Conservation (phyloP, 2,888 invertebrate genomes). For the Polydrusus pterygomalis region DNA sequence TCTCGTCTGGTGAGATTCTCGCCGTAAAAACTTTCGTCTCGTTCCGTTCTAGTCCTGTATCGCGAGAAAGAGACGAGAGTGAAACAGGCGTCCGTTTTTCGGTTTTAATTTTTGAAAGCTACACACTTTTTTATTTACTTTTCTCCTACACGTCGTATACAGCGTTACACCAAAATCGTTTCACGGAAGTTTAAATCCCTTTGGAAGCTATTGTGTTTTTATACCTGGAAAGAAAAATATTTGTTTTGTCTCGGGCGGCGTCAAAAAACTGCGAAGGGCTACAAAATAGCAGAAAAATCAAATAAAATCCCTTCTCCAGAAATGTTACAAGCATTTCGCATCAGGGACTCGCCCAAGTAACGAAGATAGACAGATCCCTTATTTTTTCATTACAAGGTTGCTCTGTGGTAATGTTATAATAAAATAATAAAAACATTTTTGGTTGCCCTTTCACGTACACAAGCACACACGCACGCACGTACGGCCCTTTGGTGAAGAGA, state of each 20-base stretch:
- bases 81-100: no score
- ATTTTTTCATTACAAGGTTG: conserved; percentile 43
- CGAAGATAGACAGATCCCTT: conserved; percentile 43
- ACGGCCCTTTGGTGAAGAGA: conserved; percentile 16
- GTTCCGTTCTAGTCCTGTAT: no score
- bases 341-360: conserved; percentile 34
- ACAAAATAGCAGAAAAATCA: conserved; percentile 25
- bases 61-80: no score
- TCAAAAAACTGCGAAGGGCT: not conserved
- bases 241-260: not conserved
- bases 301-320: conserved; percentile 31
- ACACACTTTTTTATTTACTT: no score
- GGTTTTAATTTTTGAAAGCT: no score
- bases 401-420: conserved; percentile 21
- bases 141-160: not conserved
- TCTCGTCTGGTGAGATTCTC: no score
- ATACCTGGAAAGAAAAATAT: not conserved
- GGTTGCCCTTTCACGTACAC: conserved; percentile 39
- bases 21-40: no score
- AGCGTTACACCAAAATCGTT: not conserved
- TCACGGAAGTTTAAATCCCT: conserved; percentile 1
- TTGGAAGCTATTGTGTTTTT: not conserved
- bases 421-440: conserved; percentile 31
- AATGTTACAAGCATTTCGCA: conserved; percentile 38
- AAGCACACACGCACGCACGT: conserved; percentile 40